Evolutionary conservation across 2,888 invertebrate species (phyloP).

Genomic region (Phymatocera aterrima): DNA sequence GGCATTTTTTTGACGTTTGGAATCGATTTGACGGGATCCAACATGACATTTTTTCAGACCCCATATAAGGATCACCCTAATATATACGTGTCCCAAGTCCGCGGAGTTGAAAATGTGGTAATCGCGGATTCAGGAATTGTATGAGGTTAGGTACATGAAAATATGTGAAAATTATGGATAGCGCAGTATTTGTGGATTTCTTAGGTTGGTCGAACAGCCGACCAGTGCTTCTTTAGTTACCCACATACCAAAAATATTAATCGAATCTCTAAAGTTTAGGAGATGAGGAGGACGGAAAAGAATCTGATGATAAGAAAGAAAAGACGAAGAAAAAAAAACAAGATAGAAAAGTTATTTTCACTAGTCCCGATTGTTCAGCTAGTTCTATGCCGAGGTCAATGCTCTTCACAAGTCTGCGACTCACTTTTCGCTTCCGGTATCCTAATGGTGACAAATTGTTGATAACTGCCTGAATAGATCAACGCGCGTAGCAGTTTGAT

Average conservation of each 20-base stretch:
- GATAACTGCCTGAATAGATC: slow-evolving; percentile 22
- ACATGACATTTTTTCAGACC: too few relatives aligned
- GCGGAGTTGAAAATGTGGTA: too few relatives aligned
- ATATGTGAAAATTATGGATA: too few relatives aligned
- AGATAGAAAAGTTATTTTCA: background rate
- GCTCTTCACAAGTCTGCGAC: slow-evolving; percentile 29
- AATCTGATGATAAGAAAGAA: too few relatives aligned
- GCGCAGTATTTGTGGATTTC: background rate
- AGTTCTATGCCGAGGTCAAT: slow-evolving; percentile 13
- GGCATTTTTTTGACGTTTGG: too few relatives aligned
- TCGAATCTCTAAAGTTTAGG: background rate
- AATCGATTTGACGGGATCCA: too few relatives aligned
- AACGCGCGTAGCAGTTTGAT: slow-evolving; percentile 9
- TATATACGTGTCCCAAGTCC: too few relatives aligned
- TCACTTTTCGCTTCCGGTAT: slow-evolving; percentile 21
- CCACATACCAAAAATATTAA: background rate
- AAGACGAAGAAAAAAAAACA: too few relatives aligned
- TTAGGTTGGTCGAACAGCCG: background rate
- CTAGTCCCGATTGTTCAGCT: background rate
- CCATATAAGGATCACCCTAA: too few relatives aligned
- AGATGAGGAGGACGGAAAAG: background rate
- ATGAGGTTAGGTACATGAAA: too few relatives aligned
- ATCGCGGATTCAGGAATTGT: too few relatives aligned
- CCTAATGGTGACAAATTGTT: slow-evolving; percentile 34
- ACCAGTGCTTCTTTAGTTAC: background rate